Base-by-base conservation (phyloP, 53 echinoderm and acorn worm genomes). In the Mesocentrotus franciscanus region DNA sequence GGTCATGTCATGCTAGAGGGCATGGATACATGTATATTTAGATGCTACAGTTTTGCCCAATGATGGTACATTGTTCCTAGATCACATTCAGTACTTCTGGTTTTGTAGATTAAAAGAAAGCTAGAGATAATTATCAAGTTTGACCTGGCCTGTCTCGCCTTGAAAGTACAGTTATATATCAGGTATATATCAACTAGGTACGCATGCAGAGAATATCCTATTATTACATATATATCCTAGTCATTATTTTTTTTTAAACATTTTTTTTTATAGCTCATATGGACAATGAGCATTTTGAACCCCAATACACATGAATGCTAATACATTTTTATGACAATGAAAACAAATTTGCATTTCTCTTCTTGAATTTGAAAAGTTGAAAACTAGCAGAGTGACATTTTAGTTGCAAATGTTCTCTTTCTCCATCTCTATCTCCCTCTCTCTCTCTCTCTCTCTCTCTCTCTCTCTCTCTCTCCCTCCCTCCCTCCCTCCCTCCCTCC, bases 121-220 rank as follows among this genome's bases (percentile, higher is more conserved):
- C 18, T n/a, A 87, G n/a, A 87, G 87, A 87, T 87, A 87, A 58
- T 87, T 87, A 87, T 27, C 55, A 57, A 58, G 27, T 58, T 87
- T 87, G 87, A 87, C 87, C 87, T 87, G 27, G 26, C 13, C 56
- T 58, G 27, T 2, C 59, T 58, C 4, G 57, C 24, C 87, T 13
- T 29, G 1, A 58, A 87, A 87, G 87, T 87, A 87, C 87, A 39
- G 32, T 2, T 68, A 4, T 5, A 62, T 62, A 62, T 62, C 62
- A 62, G 62, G 1, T 49, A 32, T 84, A 84, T 7, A 84, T 84
- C 55, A 39, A 15, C 49, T 22, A 22, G 17, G 49, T 42, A 7
- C 36, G 49, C 34, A 78, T 68, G 22, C 74, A 74, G 49, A 49
- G 49, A 84, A 55, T 24, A 75, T 11, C 12, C 75, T 10, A 10